Evolutionary conservation across 1,140 invertebrate species (phyloP), one percentile per base, ranked within the genome.

Genomic region (Acromyrmex echinatior): DNA sequence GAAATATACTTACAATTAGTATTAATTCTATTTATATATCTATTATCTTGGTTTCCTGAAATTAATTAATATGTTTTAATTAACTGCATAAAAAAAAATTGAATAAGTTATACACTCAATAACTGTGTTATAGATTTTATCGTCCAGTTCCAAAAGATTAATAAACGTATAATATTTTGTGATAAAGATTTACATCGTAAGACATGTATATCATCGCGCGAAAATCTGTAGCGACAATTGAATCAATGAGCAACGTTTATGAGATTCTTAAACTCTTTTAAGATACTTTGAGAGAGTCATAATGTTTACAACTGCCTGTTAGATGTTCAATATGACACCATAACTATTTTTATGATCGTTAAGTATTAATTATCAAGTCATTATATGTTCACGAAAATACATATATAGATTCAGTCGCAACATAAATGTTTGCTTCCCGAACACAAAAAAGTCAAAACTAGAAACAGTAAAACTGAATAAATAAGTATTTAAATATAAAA

Each of bases 321-420:
- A 21, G 16, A 58, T 60, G 21, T 3, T 16, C 70, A 39, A 60
- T 71, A 31, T 31, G 10, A 45, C 51, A 28, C 16, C 0, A 71
- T 21, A 21, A 12, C 45, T 80, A 80, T 18, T 60, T 81, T 81
- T 71, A 60, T 31, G n/a, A 81, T 56, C 7, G 14, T 71, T 70
- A 45, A 71, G 6, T 25, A 39, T 58, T 81, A 81, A 71, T 60
- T 60, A 9, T 60, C 18, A 82, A 73, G 35, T 5, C 31, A 7
- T 58, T 80, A 39, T 71, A 49, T 7, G 18, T 14, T 56, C 14
- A 18, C 14, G n/a, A 9, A 70, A 58, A 14, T 56, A 14, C 25
- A 28, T 39, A 70, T 56, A 56, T 45, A 3, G 16, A 56, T 31
- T 25, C 3, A 7, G 7, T 21, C 5, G 45, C 6, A 39, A 28